phyloP scores from a whole-genome alignment of 2,113 vertebrate genomes.

The Forbesichthys agassizii region DNA sequence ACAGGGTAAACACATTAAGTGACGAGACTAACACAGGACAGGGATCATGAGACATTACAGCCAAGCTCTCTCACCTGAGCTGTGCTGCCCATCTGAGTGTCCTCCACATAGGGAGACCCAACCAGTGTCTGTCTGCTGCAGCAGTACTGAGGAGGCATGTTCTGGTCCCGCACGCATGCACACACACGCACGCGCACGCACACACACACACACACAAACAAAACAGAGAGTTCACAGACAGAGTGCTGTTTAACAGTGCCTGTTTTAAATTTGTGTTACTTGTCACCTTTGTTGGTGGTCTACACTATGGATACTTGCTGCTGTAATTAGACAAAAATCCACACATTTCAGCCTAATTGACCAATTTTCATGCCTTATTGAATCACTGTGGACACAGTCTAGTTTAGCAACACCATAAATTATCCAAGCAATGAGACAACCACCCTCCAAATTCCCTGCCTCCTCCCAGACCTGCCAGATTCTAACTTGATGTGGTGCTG shows the following conservation, averaged over 20 bases:
- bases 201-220: conserved; percentile 7
- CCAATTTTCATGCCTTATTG: conserved; percentile 65
- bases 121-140: conserved; percentile 82
- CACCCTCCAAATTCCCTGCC: conserved; percentile 63
- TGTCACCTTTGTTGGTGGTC: not conserved
- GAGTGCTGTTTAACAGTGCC: not conserved
- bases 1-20: too few relatives aligned
- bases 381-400: conserved; percentile 38
- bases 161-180: conserved; percentile 53
- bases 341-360: conserved; percentile 57
- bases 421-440: conserved; percentile 61
- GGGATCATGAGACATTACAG: too few relatives aligned
- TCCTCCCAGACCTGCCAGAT: conserved; percentile 55
- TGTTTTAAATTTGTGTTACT: not conserved
- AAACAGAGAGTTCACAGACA: not conserved
- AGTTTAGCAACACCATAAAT: conserved; percentile 69
- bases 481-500: conserved; percentile 62
- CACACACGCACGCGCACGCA: not conserved
- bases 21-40: too few relatives aligned
- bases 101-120: conserved; percentile 62
- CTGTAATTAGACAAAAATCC: conserved; percentile 46
- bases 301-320: not conserved
- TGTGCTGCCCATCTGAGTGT: conserved; percentile 42
- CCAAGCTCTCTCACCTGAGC: conserved; percentile 59
- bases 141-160: conserved; percentile 74